Conservation (phyloP, 2,113 vertebrate genomes). For the Daphoenositta chrysoptera region DNA sequence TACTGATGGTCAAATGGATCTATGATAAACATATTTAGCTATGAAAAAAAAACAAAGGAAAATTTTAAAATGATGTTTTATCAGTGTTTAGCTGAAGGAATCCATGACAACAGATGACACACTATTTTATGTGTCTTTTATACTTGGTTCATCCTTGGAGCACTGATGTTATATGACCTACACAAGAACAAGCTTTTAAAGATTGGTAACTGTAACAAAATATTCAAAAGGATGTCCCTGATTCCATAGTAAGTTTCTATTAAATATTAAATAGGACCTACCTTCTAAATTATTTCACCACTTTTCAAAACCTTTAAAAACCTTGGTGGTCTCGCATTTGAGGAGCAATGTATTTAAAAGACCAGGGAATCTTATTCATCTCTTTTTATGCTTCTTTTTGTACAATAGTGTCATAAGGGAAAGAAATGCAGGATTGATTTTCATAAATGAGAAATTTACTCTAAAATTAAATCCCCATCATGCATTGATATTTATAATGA, state of each 20-base stretch:
- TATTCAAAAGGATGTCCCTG: accelerated
- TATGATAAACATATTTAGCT: neutral
- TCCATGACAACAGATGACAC: neutral
- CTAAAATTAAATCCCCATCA: neutral
- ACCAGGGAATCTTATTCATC: neutral
- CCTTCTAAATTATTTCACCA: neutral
- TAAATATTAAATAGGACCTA: neutral
- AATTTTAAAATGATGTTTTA: neutral
- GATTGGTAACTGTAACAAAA: neutral
- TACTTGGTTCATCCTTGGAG: neutral
- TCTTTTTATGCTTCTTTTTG: neutral
- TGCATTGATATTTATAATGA: neutral
- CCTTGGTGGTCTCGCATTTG: accelerated
- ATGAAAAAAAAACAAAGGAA: neutral
- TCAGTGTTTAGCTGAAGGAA: neutral
- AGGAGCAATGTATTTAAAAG: neutral
- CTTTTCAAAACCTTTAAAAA: neutral
- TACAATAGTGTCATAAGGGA: neutral
- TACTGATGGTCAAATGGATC: neutral
- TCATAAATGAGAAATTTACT: neutral
- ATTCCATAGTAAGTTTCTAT: neutral
- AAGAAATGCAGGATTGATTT: neutral
- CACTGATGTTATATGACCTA: neutral
- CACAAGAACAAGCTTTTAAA: neutral
- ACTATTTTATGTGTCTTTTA: neutral